These are phyloP conservation scores for Actenoides lindsayi DNA, from an alignment of 2,113 vertebrate species.

Conservation along the genomic window DNA sequence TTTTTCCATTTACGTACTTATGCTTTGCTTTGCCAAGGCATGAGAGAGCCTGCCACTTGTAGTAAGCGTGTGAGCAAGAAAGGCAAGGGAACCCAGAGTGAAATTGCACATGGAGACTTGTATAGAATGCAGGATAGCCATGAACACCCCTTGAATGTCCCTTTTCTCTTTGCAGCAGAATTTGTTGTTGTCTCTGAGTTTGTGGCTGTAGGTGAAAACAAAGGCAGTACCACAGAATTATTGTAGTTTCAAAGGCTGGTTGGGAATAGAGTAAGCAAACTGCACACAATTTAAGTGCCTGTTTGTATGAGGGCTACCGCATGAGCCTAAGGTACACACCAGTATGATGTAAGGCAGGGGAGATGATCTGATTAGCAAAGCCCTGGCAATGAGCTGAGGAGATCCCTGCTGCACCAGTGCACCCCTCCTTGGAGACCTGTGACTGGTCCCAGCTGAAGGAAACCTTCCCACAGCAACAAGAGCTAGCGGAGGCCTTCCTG, in stretches of 20 bases:
- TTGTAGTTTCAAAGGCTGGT: not conserved
- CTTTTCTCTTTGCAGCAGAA: not conserved
- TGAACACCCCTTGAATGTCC: not conserved
- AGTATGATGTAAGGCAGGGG: not conserved
- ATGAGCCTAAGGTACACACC: not conserved
- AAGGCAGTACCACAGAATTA: not conserved
- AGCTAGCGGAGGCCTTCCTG: slow-evolving; percentile 35
- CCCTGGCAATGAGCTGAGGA: not conserved
- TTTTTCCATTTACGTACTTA: not conserved
- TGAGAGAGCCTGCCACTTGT: slow-evolving; percentile 31
- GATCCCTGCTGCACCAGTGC: slow-evolving; percentile 52
- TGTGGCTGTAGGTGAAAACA: not conserved
- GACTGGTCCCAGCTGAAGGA: slow-evolving; percentile 64
- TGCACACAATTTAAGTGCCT: not conserved
- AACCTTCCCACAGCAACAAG: slow-evolving; percentile 41
- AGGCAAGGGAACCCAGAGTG: not conserved
- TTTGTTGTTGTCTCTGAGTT: not conserved
- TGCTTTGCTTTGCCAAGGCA: not conserved
- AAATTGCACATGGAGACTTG: not conserved
- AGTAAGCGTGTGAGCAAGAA: slow-evolving; percentile 1
- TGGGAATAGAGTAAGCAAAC: slow-evolving; percentile 20
- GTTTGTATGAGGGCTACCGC: not conserved
- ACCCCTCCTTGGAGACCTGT: slow-evolving; percentile 67
- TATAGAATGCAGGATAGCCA: not conserved
- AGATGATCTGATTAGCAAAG: slow-evolving; percentile 38